Evolutionary conservation across 2,113 vertebrate genomes (phyloP).

Genomic region (Phrynosoma platyrhinos): DNA sequence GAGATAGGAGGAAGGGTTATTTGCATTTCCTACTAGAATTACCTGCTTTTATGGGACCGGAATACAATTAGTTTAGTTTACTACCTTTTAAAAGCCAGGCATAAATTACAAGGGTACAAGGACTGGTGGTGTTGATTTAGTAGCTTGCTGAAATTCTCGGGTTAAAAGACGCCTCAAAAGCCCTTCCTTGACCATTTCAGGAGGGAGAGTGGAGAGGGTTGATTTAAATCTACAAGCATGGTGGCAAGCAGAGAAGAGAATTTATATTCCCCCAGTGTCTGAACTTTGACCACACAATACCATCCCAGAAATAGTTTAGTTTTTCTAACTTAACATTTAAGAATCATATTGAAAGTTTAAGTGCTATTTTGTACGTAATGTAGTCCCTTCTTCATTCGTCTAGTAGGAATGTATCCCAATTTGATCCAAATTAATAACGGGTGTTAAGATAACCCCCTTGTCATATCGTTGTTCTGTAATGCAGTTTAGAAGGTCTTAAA

Average conservation of each 20-base stretch:
- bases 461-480: neutral
- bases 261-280: constrained; percentile 40
- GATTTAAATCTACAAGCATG: constrained; percentile 23
- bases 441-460: neutral
- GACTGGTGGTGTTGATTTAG: constrained; percentile 73
- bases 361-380: neutral
- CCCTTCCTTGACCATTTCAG: constrained; percentile 54
- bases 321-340: constrained; percentile 47
- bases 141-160: constrained; percentile 72
- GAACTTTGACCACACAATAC: constrained; percentile 30
- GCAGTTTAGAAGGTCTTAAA: constrained; percentile 14
- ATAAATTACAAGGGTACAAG: constrained; percentile 80
- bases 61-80: constrained; percentile 82
- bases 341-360: constrained; percentile 42
- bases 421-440: constrained; percentile 48
- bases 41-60: constrained; percentile 76
- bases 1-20: constrained; percentile 67
- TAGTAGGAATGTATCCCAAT: constrained; percentile 53
- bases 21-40: constrained; percentile 77
- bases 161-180: constrained; percentile 52
- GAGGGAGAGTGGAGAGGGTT: constrained; percentile 27
- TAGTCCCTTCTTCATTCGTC: constrained; percentile 27
- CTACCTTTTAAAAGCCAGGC: constrained; percentile 79
- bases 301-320: constrained; percentile 49
- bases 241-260: constrained; percentile 17